Conservation (phyloP, 35 echinoderm and acorn worm species). For the Stichopus chloronotus region DNA sequence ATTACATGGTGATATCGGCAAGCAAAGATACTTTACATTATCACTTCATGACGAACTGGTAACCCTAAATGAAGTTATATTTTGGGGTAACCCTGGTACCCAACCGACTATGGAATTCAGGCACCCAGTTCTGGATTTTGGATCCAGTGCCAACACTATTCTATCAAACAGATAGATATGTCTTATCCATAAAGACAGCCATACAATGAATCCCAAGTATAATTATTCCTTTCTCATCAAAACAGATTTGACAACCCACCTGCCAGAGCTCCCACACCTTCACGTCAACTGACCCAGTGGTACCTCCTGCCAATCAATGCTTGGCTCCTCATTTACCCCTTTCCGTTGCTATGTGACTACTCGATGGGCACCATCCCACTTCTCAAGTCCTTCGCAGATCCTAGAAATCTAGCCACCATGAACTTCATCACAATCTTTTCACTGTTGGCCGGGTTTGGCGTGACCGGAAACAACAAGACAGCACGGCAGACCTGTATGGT, state of each 20-base stretch:
- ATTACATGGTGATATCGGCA: too few relatives aligned
- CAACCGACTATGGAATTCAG: too few relatives aligned
- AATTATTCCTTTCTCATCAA: background rate
- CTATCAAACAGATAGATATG: too few relatives aligned
- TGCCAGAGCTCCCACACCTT: slow-evolving; percentile 53
- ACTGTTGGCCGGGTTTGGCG: slow-evolving; percentile 51
- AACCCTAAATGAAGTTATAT: too few relatives aligned
- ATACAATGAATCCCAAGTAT: background rate
- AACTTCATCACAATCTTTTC: slow-evolving; percentile 34
- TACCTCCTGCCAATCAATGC: slow-evolving; percentile 77
- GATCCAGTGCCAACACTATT: too few relatives aligned
- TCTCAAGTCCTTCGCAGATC: slow-evolving; percentile 63
- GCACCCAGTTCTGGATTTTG: too few relatives aligned
- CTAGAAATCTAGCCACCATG: slow-evolving; percentile 79
- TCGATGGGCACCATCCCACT: slow-evolving; percentile 90
- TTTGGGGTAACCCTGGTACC: too few relatives aligned
- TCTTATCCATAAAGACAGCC: too few relatives aligned
- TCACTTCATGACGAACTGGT: too few relatives aligned
- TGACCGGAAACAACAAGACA: slow-evolving; percentile 44
- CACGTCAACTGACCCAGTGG: slow-evolving; percentile 73
- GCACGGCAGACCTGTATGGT: slow-evolving; percentile 78
- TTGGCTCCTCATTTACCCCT: slow-evolving; percentile 82
- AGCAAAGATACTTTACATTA: too few relatives aligned
- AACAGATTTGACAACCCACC: slow-evolving; percentile 89
- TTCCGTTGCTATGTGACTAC: slow-evolving; percentile 77